Percentiles rank a stretch among this genome's conserved stretches.
phyloP scores from a whole-genome alignment of 1,140 invertebrate genomes.

The Stegodyphus mimosarum region DNA sequence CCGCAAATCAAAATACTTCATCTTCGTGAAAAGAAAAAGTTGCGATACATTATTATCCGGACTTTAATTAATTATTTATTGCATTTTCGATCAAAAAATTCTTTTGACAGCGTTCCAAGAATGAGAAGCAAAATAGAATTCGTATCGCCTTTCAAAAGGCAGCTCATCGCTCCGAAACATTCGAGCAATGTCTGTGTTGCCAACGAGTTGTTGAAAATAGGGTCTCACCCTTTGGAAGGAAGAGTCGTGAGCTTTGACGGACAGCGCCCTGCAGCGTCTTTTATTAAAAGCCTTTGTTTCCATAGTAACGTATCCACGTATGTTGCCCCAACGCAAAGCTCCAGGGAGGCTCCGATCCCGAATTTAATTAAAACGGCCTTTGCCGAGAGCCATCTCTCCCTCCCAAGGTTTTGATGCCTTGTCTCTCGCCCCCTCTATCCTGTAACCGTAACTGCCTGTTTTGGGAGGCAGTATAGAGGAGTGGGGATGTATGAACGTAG shows the following conservation, averaged over 20 bases:
- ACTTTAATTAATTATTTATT: no score
- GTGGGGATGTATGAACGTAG: no score
- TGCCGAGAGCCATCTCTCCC: neutral
- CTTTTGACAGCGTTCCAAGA: no score
- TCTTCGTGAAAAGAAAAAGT: no score
- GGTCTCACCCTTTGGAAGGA: conserved; percentile 12
- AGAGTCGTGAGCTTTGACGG: conserved; percentile 25
- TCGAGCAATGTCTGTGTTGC: conserved; percentile 8
- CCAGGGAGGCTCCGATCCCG: conserved; percentile 21
- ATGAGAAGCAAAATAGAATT: no score
- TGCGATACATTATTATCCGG: no score
- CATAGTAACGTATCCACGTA: conserved; percentile 36
- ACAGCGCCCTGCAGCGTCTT: conserved; percentile 51
- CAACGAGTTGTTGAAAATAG: conserved; percentile 7
- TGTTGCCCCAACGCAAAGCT: conserved; percentile 21
- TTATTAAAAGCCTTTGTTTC: conserved; percentile 60
- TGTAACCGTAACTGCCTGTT: no score
- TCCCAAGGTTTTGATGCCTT: conserved; percentile 20
- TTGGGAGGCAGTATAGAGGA: no score
- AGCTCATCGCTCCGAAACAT: neutral
- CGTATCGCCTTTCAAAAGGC: no score
- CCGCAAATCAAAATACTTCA: no score
- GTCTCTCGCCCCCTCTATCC: neutral
- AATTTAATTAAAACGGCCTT: conserved; percentile 55
- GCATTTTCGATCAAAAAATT: no score